These are phyloP conservation scores for Pseudomyrmex flavicornis DNA, from an alignment of 1,140 invertebrate species.

Conservation along the genomic window DNA sequence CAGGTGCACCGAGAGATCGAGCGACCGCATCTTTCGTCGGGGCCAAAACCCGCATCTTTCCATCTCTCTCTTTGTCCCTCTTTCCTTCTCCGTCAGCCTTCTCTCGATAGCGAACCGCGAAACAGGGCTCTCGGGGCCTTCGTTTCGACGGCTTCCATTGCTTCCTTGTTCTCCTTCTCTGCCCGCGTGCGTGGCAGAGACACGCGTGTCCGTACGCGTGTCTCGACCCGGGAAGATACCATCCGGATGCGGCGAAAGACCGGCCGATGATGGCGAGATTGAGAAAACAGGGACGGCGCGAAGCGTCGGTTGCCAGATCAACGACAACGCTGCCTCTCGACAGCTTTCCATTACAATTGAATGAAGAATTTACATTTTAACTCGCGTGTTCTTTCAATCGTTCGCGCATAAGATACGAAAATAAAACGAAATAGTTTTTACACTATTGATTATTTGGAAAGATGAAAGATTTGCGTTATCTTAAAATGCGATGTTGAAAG, in stretches of 20 bases:
- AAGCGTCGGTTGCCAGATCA: constrained; percentile 15
- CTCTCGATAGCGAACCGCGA: constrained; percentile 62
- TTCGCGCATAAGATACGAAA: neutral
- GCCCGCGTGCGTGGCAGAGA: constrained; percentile 34
- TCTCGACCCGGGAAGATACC: constrained; percentile 33
- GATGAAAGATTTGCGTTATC: no score
- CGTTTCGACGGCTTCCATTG: constrained; percentile 53
- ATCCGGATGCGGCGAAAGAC: constrained; percentile 34
- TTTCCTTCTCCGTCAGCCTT: neutral
- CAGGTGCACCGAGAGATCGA: constrained; percentile 68
- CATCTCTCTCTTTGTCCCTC: neutral
- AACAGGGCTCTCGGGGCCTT: constrained; percentile 25
- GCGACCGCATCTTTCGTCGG: constrained; percentile 58
- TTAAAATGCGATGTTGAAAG: no score
- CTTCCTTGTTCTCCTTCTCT: constrained; percentile 60
- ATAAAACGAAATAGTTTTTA: neutral
- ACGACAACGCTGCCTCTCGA: constrained; percentile 14
- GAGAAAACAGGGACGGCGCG: constrained; percentile 37
- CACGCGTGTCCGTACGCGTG: constrained; percentile 52
- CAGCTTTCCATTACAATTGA: neutral
- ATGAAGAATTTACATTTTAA: neutral
- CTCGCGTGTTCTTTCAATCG: no score
- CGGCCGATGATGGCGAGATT: constrained; percentile 41
- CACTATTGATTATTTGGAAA: no score
- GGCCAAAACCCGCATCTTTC: constrained; percentile 21